phyloP scores from a whole-genome alignment of 2,888 invertebrate species.

The Patella depressa region DNA sequence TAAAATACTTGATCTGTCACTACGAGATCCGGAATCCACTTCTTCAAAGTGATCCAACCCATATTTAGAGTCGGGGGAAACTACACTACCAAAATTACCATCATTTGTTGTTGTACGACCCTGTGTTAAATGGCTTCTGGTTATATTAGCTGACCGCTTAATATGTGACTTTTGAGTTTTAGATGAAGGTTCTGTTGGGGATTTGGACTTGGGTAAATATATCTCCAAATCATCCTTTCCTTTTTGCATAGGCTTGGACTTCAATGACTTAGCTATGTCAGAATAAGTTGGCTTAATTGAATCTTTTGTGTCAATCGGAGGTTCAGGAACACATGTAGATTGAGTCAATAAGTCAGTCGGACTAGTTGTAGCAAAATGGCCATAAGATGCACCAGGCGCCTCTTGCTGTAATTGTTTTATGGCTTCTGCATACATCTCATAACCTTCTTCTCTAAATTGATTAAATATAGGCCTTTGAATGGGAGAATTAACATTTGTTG shows the following conservation, averaged over 20 bases:
- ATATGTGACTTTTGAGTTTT: slow-evolving; percentile 26
- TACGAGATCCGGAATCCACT: slow-evolving; percentile 37
- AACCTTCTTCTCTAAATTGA: slow-evolving; percentile 41
- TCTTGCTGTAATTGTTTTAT: slow-evolving; percentile 45
- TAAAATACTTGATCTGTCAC: slow-evolving; percentile 30
- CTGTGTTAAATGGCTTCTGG: slow-evolving; percentile 21
- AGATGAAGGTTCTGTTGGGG: slow-evolving; percentile 3
- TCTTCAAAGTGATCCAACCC: slow-evolving; percentile 66
- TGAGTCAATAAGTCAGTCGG: slow-evolving; percentile 15
- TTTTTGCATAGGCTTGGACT: slow-evolving; percentile 39
- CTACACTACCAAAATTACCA: slow-evolving; percentile 37
- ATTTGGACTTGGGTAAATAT: slow-evolving; percentile 7
- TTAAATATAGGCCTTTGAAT: slow-evolving; percentile 16
- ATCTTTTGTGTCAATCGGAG: slow-evolving; percentile 15
- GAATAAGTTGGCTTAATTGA: slow-evolving; percentile 59
- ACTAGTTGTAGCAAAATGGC: slow-evolving; percentile 49
- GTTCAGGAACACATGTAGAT: slow-evolving; percentile 13
- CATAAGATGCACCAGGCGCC: slow-evolving; percentile 39
- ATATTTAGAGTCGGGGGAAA: slow-evolving; percentile 62
- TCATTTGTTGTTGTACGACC: slow-evolving; percentile 17
- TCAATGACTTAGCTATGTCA: slow-evolving; percentile 60
- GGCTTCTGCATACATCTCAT: slow-evolving; percentile 50
- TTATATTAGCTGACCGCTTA: slow-evolving; percentile 18
- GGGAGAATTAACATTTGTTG: neutral
- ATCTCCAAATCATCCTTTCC: slow-evolving; percentile 18